Evolutionary conservation across 2,113 vertebrate species (phyloP), one percentile per base, ranked within the genome.

Genomic region (Sander lucioperca): DNA sequence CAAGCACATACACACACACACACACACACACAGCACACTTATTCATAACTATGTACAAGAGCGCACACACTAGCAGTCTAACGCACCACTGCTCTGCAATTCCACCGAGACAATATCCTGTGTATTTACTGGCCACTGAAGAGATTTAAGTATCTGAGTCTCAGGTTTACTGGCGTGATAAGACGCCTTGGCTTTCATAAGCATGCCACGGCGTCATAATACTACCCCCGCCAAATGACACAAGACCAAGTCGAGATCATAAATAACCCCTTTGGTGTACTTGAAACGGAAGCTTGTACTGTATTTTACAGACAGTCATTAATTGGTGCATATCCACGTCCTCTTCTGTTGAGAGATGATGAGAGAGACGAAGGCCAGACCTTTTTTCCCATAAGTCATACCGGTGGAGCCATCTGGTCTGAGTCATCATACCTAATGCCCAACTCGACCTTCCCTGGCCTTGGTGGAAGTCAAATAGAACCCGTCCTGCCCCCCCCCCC

Each of bases 391-490:
- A 71, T 83, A 51, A 63, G 56, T 91, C 76, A 69, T 2, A 70
- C 4, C n/a, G 10, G 45, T 43, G 16, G 68, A 87, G 64, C 79
- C 89, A 85, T 89, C 62, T 85, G 54, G 57, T 80, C 36, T 63
- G 45, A 85, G 50, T 86, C 74, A 77, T 90, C 81, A 77, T 39
- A 64, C 69, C 77, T 77, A 87, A 91, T 84, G 83, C 43, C 74
- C 79, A 63, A 72, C 59, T 72, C 75, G 51, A 88, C 73, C 65
- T 86, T 57, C 21, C 11, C 36, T 71, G 85, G 82, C 88, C 88
- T 88, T 64, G 18, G 27, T 69, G 57, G 64, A 67, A 68, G 65
- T 68, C 71, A 73, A 54, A 81, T 71, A 57, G 82, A 83, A 78
- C 51, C 58, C 7, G 16, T 70, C 67, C 77, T 61, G n/a, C 27